A percentile compares a stretch with the other conserved stretches of the same genome.
Evolutionary conservation across 2,888 invertebrate genomes (phyloP).

Genomic region (Ligdia adustata): DNA sequence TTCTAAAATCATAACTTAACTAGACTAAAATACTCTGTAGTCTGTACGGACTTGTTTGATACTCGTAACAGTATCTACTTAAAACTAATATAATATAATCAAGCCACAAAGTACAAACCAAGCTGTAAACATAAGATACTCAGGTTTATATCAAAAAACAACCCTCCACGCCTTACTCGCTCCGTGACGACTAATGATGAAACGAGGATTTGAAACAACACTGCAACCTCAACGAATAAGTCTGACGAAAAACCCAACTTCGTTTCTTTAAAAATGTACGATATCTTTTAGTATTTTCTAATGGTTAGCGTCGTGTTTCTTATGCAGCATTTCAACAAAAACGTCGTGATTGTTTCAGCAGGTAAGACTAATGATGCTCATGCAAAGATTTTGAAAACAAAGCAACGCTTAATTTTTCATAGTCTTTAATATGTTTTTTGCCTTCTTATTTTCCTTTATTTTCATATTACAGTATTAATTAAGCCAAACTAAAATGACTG

Average conservation of each 20-base stretch:
- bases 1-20: no score
- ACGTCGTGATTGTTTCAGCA: slow-evolving; percentile 52
- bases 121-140: no score
- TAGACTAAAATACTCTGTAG: no score
- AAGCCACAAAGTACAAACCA: no score
- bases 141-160: slow-evolving; percentile 13
- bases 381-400: slow-evolving; percentile 64
- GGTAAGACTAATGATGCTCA: slow-evolving; percentile 72
- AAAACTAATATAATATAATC: no score
- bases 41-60: no score
- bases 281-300: slow-evolving; percentile 11
- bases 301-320: slow-evolving; percentile 22
- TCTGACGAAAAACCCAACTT: slow-evolving; percentile 10
- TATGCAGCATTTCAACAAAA: slow-evolving; percentile 56
- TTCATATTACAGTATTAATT: no score
- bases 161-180: background rate
- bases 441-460: no score
- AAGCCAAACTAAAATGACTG: no score
- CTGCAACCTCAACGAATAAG: slow-evolving; percentile 10
- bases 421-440: no score
- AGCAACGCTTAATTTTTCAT: no score
- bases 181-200: slow-evolving; percentile 21
- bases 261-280: slow-evolving; percentile 10
- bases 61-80: no score
- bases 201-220: slow-evolving; percentile 12